Evolutionary conservation across 1,140 invertebrate species (phyloP).

Genomic region (Achroia grisella): DNA sequence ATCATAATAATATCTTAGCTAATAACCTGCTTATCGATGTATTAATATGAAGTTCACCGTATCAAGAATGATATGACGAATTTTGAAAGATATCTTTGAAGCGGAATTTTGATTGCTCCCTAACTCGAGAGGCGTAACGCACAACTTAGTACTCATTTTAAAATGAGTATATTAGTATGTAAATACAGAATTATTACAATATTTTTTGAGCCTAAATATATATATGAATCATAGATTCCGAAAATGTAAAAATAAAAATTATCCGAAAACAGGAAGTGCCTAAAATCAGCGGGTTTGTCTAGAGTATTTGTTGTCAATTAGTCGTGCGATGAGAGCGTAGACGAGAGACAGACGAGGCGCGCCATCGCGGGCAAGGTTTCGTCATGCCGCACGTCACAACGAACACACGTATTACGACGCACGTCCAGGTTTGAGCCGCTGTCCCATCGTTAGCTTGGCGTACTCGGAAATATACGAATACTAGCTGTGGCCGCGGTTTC

Average conservation of each 20-base stretch:
- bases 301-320: conserved; percentile 12
- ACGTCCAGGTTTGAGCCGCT: neutral
- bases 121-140: no score
- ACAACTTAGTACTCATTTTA: no score
- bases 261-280: conserved; percentile 6
- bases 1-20: no score
- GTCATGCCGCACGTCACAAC: conserved; percentile 4
- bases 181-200: conserved; percentile 12
- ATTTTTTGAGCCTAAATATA: conserved; percentile 10
- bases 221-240: conserved; percentile 10
- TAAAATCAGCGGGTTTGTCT: conserved; percentile 11
- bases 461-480: no score
- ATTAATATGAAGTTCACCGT: no score
- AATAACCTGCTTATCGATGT: no score
- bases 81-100: no score
- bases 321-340: conserved; percentile 12
- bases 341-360: conserved; percentile 16
- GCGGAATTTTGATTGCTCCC: no score
- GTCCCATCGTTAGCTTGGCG: no score
- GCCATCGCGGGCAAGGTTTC: conserved; percentile 23
- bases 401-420: neutral
- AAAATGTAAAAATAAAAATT: conserved; percentile 2
- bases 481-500: no score
- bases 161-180: no score
- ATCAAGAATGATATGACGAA: no score